Conservation (phyloP, 2,797 vertebrate genomes). For the Neosalanx taihuensis region DNA sequence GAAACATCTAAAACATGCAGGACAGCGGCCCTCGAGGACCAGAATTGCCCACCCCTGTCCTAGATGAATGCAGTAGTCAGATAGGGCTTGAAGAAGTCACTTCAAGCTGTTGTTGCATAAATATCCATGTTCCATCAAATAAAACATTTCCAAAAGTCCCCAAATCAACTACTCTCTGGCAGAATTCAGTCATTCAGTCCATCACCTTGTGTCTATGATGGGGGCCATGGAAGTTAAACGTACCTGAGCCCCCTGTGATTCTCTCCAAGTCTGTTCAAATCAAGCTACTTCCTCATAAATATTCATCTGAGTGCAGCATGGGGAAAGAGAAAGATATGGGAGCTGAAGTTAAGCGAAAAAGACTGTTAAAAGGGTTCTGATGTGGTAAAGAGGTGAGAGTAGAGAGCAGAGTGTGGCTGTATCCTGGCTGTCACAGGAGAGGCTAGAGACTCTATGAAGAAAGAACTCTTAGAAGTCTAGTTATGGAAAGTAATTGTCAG, state of each 20-base stretch:
- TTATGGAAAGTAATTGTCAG: neutral
- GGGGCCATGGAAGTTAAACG: slow-evolving; percentile 8
- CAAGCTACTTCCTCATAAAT: slow-evolving; percentile 43
- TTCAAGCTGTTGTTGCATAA: no score
- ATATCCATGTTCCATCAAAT: no score
- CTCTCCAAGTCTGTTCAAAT: slow-evolving; percentile 31
- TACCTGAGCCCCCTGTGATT: slow-evolving; percentile 14
- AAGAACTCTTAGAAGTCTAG: neutral
- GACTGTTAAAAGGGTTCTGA: neutral
- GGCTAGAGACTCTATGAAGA: neutral
- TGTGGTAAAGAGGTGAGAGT: neutral
- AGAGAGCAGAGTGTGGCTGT: neutral
- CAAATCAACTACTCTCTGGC: no score
- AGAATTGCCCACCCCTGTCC: no score
- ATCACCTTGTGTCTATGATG: neutral
- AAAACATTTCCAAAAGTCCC: no score
- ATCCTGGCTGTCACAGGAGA: neutral
- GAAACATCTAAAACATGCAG: no score
- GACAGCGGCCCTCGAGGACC: no score
- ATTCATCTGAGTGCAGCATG: slow-evolving; percentile 25
- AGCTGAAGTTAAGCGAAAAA: slow-evolving; percentile 21
- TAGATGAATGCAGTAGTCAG: no score
- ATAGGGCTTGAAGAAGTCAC: no score
- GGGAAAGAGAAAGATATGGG: neutral
- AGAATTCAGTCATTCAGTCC: no score